Evolutionary conservation across 2,113 vertebrate species (phyloP).

Genomic region (Scomber japonicus): DNA sequence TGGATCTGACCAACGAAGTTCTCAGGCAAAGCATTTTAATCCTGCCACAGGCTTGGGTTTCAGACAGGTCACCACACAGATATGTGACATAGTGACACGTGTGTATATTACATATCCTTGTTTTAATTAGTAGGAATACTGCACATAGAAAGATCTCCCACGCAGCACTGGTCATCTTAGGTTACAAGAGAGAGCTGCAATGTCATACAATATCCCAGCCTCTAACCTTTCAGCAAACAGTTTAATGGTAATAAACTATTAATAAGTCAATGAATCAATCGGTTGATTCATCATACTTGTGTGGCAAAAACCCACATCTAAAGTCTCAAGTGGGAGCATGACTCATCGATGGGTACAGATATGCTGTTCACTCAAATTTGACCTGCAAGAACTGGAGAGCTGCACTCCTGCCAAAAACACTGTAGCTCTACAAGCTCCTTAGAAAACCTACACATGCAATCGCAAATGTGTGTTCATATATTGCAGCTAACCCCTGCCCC

Average conservation of each 20-base stretch:
- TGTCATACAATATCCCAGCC: slow-evolving; percentile 66
- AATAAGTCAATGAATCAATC: slow-evolving; percentile 69
- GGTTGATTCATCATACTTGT: slow-evolving; percentile 62
- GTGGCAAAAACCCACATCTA: slow-evolving; percentile 50
- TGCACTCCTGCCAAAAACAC: slow-evolving; percentile 25
- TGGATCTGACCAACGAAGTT: slow-evolving; percentile 67
- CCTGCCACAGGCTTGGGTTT: slow-evolving; percentile 78
- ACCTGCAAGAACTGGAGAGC: slow-evolving; percentile 11
- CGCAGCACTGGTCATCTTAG: slow-evolving; percentile 50
- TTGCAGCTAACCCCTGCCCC: slow-evolving; percentile 11
- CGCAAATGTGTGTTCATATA: slow-evolving; percentile 31
- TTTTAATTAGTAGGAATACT: slow-evolving; percentile 82
- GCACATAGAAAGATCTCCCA: slow-evolving; percentile 61
- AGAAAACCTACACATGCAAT: slow-evolving; percentile 17
- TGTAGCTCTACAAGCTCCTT: slow-evolving; percentile 26
- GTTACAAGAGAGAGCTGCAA: slow-evolving; percentile 69
- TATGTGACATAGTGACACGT: slow-evolving; percentile 80
- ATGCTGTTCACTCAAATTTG: slow-evolving; percentile 31
- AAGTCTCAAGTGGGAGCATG: slow-evolving; percentile 62
- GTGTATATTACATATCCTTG: slow-evolving; percentile 81
- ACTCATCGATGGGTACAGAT: slow-evolving; percentile 62
- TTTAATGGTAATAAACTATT: slow-evolving; percentile 75
- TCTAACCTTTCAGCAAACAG: slow-evolving; percentile 54
- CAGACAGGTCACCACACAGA: slow-evolving; percentile 78
- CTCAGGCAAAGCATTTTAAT: slow-evolving; percentile 83